Evolutionary conservation across 2,888 invertebrate genomes (phyloP), one percentile per base, ranked within the genome.

Genomic region (Aelia acuminata): DNA sequence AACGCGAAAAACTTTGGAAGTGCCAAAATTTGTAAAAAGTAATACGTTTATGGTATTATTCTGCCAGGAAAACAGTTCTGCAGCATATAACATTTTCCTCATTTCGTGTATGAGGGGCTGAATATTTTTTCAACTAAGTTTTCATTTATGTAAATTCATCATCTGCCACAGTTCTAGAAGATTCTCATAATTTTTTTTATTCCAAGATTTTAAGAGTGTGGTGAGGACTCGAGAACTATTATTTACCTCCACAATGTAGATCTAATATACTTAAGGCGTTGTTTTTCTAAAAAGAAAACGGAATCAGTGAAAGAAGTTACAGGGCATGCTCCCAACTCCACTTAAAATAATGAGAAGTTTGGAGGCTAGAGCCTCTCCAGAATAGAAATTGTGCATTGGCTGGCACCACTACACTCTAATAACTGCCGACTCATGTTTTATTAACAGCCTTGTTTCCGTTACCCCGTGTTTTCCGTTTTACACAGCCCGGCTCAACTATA

Each of bases 291-390:
- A 80, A 80, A 80, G 43, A 80, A 80, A 80, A 80, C n/a, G 43
- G 80, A 80, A 80, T 80, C 80, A 80, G 80, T 43, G 80, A 80
- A 80, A 80, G 80, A 43, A 80, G 80, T 80, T 80, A 43, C 43
- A 1, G 43, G 22, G n/a, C n/a, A 80, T 43, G 43, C 80, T 47
- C 18, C 84, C 15, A 39, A 85, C 31, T 63, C 47, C 70, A 87
- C 87, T 87, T 87, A 87, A 87, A 53, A 87, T 87, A 87, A 87
- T 87, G 87, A 87, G 63, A 87, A 87, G 87, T 87, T 70, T 47
- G 87, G 48, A 43, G 49, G 31, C 35, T 57, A 53, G 49, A 35
- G 53, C 39, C 47, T 47, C 39, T 35, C 63, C 47, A 47, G 87
- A 87, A 70, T 87, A 48, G 87, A 48, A 87, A 87, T 70, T n/a